A percentile compares a stretch with the other conserved stretches of the same genome.
Conservation (phyloP, 2,113 vertebrate genomes). For the Brienomyrus longianalis region DNA sequence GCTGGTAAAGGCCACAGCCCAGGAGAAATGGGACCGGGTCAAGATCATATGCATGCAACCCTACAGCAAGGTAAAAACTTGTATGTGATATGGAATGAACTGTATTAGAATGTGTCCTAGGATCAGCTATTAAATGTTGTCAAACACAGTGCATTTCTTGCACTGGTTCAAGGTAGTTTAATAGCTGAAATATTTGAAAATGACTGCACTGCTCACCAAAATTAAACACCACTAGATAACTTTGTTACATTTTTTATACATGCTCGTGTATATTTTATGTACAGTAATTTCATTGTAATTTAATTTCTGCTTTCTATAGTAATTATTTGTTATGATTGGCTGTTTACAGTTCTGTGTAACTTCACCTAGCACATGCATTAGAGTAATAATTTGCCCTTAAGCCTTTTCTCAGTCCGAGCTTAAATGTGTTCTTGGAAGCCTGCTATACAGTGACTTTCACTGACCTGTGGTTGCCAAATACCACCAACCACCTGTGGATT, state of each 20-base stretch:
- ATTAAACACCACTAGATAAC: background rate
- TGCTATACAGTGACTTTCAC: background rate
- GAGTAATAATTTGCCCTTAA: background rate
- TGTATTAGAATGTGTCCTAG: background rate
- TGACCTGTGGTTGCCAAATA: background rate
- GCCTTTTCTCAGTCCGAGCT: background rate
- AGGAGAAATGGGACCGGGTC: slow-evolving; percentile 81
- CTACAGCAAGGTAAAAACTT: slow-evolving; percentile 68
- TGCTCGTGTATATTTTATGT: background rate
- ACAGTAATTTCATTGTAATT: background rate
- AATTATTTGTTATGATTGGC: background rate
- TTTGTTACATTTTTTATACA: background rate
- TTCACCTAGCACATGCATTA: background rate
- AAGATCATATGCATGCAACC: slow-evolving; percentile 83
- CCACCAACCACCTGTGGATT: background rate
- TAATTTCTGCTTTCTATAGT: background rate
- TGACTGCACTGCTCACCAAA: too few species aligned
- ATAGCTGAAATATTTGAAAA: background rate
- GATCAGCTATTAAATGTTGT: background rate
- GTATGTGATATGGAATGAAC: background rate
- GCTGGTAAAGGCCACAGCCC: slow-evolving; percentile 68
- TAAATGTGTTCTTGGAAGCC: background rate
- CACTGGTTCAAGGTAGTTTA: background rate
- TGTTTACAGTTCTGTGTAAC: background rate
- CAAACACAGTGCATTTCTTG: background rate